Base-by-base conservation (phyloP, 2,113 vertebrate genomes). In the Oncorhynchus clarkii region DNA sequence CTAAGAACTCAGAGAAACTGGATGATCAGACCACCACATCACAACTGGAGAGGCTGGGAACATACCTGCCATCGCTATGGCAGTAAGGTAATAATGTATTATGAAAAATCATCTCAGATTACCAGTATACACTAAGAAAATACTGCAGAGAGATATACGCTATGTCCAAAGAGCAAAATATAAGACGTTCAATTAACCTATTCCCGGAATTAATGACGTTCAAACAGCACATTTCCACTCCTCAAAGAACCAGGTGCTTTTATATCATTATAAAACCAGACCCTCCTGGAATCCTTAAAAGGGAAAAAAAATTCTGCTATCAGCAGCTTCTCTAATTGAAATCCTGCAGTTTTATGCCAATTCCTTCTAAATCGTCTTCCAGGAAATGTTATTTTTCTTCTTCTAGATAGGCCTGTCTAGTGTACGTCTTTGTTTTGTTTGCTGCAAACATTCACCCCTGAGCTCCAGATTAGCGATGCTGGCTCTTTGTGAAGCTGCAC, bases 401-500 rank as follows among this genome's bases (percentile, higher is more conserved):
- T 71, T 79, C 82, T 78, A 31, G 11, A 27, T 26, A 29, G 51
- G 14, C 3, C 51, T 54, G 51, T 54, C 51, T 79, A 29, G 48
- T 78, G 76, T 76, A 72, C 75, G 64, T 86, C 78, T 82, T 27
- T 75, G 80, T 88, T 79, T 54, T 83, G 59, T 88, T 87, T 84
- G 78, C 87, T 87, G 82, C 80, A 90, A 90, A 88, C 86, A 88
- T 89, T 88, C 87, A 87, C 89, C 91, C 91, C 84, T 86, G 86
- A 92, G 91, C 90, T 86, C 84, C 86, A 91, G 92, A 92, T 92
- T 92, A 93, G 90, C 81, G 73, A 81, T 77, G 80, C 78, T 69
- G 82, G 72, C 86, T 92, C 86, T 92, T 91, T 92, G 90, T 92
- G 88, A 84, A 77, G 85, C 85, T 71, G 77, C 78, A 90, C 88